Evolutionary conservation across 2,113 vertebrate genomes (phyloP).

Genomic region (Struthio camelus): DNA sequence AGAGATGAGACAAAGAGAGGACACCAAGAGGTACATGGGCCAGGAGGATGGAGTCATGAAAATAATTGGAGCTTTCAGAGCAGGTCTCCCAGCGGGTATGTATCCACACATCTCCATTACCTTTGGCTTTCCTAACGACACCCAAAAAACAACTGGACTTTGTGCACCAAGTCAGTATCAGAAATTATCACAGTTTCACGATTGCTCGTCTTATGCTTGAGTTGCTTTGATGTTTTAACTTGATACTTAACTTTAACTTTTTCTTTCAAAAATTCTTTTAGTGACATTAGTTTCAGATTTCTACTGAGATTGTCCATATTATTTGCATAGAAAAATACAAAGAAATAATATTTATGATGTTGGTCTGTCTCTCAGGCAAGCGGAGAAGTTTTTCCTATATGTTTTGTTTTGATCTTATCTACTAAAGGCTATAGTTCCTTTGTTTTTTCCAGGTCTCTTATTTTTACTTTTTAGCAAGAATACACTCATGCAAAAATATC

Average conservation of each 20-base stretch:
- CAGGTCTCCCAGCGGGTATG: too few species aligned
- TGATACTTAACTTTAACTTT: background rate
- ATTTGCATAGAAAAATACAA: background rate
- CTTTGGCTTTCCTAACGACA: background rate
- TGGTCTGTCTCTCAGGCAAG: background rate
- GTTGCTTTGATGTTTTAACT: background rate
- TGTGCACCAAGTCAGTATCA: background rate
- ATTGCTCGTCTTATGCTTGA: background rate
- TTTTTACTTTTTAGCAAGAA: slow-evolving; percentile 4
- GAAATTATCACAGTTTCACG: background rate
- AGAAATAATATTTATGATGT: background rate
- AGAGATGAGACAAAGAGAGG: background rate
- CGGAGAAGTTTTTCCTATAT: background rate
- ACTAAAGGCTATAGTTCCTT: background rate
- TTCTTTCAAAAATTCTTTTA: background rate
- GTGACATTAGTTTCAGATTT: background rate
- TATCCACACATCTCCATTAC: background rate
- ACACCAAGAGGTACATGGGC: background rate
- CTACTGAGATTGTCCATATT: background rate
- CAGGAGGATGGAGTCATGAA: background rate
- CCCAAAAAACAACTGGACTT: background rate
- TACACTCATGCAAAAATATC: background rate
- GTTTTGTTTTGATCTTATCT: slow-evolving; percentile 36
- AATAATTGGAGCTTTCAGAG: fast-evolving
- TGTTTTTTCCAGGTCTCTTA: background rate